These are phyloP conservation scores for Muntiacus muntjak DNA, from an alignment of 2,113 vertebrate genomes.

Conservation along the genomic window DNA sequence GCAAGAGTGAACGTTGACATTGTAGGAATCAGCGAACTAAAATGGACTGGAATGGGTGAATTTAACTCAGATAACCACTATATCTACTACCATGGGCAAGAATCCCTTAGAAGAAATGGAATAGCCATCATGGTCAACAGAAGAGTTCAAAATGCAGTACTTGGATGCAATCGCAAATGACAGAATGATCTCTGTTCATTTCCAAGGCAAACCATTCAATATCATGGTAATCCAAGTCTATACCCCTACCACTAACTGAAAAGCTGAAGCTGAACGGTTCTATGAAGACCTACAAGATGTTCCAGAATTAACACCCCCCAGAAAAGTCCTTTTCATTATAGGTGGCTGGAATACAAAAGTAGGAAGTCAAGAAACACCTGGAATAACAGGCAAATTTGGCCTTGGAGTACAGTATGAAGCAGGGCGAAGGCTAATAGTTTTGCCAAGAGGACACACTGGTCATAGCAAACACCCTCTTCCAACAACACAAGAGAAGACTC, in stretches of 20 bases:
- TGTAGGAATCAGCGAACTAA: background rate
- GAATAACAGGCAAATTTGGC: background rate
- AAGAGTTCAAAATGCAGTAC: background rate
- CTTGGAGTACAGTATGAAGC: background rate
- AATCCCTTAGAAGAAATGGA: background rate
- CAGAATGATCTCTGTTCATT: background rate
- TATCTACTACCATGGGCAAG: background rate
- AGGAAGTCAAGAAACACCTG: background rate
- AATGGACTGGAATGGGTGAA: background rate
- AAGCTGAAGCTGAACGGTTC: background rate
- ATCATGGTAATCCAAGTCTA: background rate
- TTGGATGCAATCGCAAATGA: background rate
- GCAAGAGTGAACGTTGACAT: background rate
- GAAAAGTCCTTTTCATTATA: background rate
- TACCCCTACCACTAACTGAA: background rate
- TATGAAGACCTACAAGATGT: background rate
- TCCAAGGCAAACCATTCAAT: background rate
- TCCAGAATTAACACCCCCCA: background rate
- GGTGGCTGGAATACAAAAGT: background rate
- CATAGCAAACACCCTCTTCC: background rate
- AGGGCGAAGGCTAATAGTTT: background rate
- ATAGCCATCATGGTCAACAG: background rate
- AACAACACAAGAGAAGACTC: background rate
- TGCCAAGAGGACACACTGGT: background rate
- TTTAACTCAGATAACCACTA: background rate